phyloP scores from a whole-genome alignment of 1,140 invertebrate genomes.

The Pseudomyrmex concolor region DNA sequence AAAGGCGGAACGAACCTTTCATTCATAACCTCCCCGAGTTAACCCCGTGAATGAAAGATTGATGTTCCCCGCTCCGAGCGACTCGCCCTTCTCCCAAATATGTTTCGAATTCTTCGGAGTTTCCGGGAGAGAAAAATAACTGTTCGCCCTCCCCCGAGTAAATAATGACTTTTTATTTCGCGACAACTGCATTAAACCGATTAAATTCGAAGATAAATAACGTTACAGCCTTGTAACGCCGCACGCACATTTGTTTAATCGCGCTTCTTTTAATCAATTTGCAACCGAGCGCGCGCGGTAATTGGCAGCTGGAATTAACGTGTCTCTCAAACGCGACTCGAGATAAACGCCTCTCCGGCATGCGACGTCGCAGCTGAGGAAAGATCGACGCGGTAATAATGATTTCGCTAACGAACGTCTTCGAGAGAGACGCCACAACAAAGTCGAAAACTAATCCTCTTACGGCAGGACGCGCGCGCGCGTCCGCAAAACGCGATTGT shows the following conservation, averaged over 20 bases:
- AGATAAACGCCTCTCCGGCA: conserved; percentile 51
- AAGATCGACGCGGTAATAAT: conserved; percentile 70
- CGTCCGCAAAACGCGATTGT: conserved; percentile 58
- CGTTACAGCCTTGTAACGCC: background rate
- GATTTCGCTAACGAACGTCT: conserved; percentile 83
- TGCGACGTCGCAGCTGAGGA: conserved; percentile 16
- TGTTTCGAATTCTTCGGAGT: conserved; percentile 48
- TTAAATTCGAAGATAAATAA: background rate
- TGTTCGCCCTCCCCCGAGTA: conserved; percentile 25
- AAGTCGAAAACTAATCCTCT: conserved; percentile 81
- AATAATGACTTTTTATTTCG: conserved; percentile 62
- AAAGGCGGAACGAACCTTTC: conserved; percentile 65
- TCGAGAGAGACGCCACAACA: conserved; percentile 79
- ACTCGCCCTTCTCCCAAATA: conserved; percentile 46
- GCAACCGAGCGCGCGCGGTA: background rate
- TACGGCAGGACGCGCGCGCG: conserved; percentile 58
- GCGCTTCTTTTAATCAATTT: background rate
- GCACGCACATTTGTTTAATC: background rate
- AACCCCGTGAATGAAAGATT: conserved; percentile 74
- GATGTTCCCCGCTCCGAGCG: conserved; percentile 57
- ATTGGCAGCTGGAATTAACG: conserved; percentile 38
- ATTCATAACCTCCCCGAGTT: conserved; percentile 73
- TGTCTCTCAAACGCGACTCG: conserved; percentile 54
- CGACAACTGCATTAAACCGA: conserved; percentile 34
- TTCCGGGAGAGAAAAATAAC: conserved; percentile 41